Base-by-base conservation (phyloP, 2,797 vertebrate genomes). In the Squalus acanthias region DNA sequence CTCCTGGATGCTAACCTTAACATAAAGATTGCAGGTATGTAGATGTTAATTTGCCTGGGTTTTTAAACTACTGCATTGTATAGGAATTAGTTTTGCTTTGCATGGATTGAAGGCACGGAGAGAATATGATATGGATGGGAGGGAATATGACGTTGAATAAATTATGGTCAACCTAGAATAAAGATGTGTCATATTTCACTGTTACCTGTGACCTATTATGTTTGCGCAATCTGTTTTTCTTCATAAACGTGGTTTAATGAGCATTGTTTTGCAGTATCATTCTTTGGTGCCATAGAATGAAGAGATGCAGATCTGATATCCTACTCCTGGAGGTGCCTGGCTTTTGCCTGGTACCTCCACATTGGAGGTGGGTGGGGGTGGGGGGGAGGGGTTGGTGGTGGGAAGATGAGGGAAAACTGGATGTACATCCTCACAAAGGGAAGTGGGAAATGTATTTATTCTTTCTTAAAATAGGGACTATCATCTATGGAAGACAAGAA, bases 1-100 rank as follows among this genome's bases (percentile, higher is more conserved):
- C 98, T 99, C 96, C 98, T 99, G 98, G 99, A 99, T 97, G 99
- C 99, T 96, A 99, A 99, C 97, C 99, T 99, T 82, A 99, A 99
- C 98, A 99, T 99, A 98, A 99, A 99, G 98, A 99, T 99, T 96
- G 99, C 99, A 98, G 99, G 98, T 98, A 97, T 97, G 20, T 94
- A 33, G 82, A 50, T 24, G 20, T 89, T 88, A 69, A 93, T 96
- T 89, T 89, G 57, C 10, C 79, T 39, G 12, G 6, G 50, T 85
- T 82, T 89, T 67, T 26, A 39, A 88, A 88, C 3, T 26, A 20
- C 20, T 26, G 20, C 8, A 69, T 69, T 96, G 33, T n/a, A 89
- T 9, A n/a, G 26, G 9, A 95, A 57, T 1, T 72, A n/a, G 6
- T 74, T 95, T 95, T 53, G 69, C 22, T 53, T 72, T 76, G 70